A percentile compares a stretch with the other conserved stretches of the same genome.
Evolutionary conservation across 1,140 invertebrate genomes (phyloP).

Genomic region (Stegodyphus dumicola): DNA sequence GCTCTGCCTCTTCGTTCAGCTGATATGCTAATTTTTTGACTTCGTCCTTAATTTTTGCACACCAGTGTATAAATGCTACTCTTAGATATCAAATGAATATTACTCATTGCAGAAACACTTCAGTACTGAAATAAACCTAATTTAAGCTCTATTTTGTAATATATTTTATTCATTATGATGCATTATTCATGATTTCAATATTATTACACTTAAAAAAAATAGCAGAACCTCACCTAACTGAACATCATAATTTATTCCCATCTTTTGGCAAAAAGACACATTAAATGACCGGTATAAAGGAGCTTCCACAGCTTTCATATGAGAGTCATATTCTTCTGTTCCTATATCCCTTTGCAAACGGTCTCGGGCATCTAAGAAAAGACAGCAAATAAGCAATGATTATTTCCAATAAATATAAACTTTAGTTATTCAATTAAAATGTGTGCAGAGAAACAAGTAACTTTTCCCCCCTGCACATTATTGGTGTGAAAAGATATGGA

Average conservation of each 20-base stretch:
- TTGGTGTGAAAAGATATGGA: too few relatives aligned
- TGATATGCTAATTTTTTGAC: too few relatives aligned
- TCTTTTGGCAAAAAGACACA: constrained; percentile 82
- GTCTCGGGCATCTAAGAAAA: constrained; percentile 10
- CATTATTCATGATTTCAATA: background rate
- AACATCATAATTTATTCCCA: constrained; percentile 83
- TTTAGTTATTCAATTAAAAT: background rate
- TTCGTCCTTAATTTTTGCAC: too few relatives aligned
- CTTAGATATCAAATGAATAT: too few relatives aligned
- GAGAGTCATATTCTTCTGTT: constrained; percentile 64
- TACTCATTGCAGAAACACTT: too few relatives aligned
- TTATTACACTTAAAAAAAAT: background rate
- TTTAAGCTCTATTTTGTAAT: background rate
- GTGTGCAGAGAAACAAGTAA: background rate
- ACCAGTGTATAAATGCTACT: too few relatives aligned
- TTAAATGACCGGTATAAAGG: constrained; percentile 86
- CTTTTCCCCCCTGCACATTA: too few relatives aligned
- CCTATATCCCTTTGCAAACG: constrained; percentile 7
- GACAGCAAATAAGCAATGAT: background rate
- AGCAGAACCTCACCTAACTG: constrained; percentile 74
- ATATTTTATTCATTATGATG: background rate
- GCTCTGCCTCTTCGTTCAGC: too few relatives aligned
- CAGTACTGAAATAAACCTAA: background rate
- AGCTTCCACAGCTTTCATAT: constrained; percentile 81
- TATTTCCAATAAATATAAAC: background rate